Percentiles rank a stretch among this genome's conserved stretches.
These are phyloP conservation scores for Probosciger aterrimus DNA, from an alignment of 2,113 vertebrate genomes.

Conservation along the genomic window DNA sequence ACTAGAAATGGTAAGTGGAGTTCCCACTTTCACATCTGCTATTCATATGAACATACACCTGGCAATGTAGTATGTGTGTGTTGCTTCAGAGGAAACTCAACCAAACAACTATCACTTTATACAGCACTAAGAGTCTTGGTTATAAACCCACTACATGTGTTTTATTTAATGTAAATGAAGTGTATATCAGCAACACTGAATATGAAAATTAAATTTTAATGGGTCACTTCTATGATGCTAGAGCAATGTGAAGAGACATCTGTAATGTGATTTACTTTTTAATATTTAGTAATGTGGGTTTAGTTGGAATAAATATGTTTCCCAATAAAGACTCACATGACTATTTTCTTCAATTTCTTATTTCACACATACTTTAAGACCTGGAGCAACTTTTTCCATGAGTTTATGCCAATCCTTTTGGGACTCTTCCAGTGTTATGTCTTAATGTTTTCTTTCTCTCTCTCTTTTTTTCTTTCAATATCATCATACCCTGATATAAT, in stretches of 20 bases:
- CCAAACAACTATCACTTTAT: background rate
- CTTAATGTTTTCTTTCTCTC: background rate
- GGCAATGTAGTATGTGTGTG: background rate
- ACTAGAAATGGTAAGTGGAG: background rate
- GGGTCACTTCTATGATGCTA: background rate
- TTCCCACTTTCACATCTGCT: slow-evolving; percentile 30
- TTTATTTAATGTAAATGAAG: slow-evolving; percentile 16
- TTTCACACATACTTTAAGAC: slow-evolving; percentile 27
- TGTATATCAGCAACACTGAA: background rate
- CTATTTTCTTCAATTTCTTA: slow-evolving; percentile 20
- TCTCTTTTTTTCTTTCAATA: background rate
- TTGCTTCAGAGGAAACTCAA: background rate
- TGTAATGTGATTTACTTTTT: background rate
- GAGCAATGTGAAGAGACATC: background rate
- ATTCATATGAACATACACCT: background rate
- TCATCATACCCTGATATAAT: background rate
- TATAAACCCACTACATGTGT: background rate
- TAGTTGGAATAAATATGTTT: background rate
- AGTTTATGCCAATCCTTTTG: background rate
- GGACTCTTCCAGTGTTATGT: background rate
- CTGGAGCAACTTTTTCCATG: slow-evolving; percentile 7
- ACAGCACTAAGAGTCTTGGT: background rate
- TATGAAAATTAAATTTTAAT: background rate
- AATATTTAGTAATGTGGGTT: background rate
- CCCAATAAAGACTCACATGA: background rate